Evolutionary conservation across 2,888 invertebrate genomes (phyloP), one percentile per base, ranked within the genome.

Genomic region (Acronicta aceris): DNA sequence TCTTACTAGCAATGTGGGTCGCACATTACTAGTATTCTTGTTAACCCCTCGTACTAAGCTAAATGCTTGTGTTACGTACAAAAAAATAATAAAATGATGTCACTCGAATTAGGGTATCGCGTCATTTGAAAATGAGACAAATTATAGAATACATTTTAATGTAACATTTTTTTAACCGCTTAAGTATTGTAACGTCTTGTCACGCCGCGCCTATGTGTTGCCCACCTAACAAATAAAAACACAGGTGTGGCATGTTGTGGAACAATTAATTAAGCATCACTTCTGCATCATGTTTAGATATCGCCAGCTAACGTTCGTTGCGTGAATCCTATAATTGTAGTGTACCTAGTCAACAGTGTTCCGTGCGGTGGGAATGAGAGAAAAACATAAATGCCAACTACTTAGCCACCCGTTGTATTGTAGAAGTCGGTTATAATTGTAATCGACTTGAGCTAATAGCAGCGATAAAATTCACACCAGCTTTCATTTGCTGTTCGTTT

Each of bases 181-280:
- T n/a, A n/a, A n/a, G n/a, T n/a, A 15, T 27, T n/a, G n/a, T 8
- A 43, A 53, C 46, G 51, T 42, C 33, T 43, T 17, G n/a, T 33
- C 45, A n/a, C 56, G 40, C 41, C 41, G 21, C 59, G 42, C 8
- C 36, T 60, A 45, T 9, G 46, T 61, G 43, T 0, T 30, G 12
- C 10, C 25, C 51, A 33, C 69, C 61, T 64, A 33, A 47, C 15
- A 36, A 62, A 51, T 59, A 69, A 64, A 72, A 51, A 53, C 47
- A 54, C 43, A 54, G 54, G 63, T 58, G 64, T 76, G 62, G 68
- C 71, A 74, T 75, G 76, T 52, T 30, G 59, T 65, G 55, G 50
- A 65, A 59, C 72, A 80, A 80, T 80, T 80, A 79, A 80, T 78
- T 70, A 75, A 58, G 48, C 61, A 74, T 71, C 65, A 67, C 74